phyloP scores from a whole-genome alignment of 2,113 vertebrate species.

The Rhinopomastus cyanomelas region DNA sequence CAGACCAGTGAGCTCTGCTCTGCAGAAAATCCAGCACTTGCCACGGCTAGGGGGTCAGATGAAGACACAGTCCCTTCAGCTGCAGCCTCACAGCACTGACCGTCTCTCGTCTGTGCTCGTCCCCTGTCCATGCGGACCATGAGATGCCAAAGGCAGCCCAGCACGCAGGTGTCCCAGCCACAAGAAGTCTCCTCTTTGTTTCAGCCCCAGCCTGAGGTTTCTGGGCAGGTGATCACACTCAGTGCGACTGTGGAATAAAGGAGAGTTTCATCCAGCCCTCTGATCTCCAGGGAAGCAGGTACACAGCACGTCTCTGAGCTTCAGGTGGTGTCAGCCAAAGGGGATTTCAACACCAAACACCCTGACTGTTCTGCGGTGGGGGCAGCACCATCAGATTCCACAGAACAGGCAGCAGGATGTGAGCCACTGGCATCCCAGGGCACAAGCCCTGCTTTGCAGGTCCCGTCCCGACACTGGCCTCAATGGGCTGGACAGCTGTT shows the following conservation, averaged over 20 bases:
- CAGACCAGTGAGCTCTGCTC: not conserved
- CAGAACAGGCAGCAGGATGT: fast-evolving
- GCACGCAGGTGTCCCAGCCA: fast-evolving
- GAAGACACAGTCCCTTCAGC: not conserved
- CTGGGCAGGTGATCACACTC: not conserved
- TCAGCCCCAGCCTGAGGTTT: not conserved
- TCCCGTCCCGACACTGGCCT: not conserved
- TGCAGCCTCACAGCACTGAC: fast-evolving
- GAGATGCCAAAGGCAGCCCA: fast-evolving
- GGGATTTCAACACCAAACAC: not conserved
- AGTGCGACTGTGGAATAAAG: not conserved
- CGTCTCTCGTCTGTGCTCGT: fast-evolving
- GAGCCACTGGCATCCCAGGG: fast-evolving
- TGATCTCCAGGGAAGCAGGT: not conserved
- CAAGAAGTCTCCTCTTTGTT: not conserved
- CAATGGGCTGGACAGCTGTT: fast-evolving
- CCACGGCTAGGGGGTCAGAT: not conserved
- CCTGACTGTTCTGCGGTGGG: fast-evolving
- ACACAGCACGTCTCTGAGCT: not conserved
- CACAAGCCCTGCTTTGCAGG: not conserved
- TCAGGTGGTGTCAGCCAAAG: not conserved
- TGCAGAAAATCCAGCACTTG: fast-evolving
- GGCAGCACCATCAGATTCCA: not conserved
- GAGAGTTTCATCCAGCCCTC: not conserved
- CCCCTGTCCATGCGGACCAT: fast-evolving